Evolutionary conservation across 2,797 vertebrate genomes (phyloP), one percentile per base, ranked within the genome.

Genomic region (Rhincodon typus): DNA sequence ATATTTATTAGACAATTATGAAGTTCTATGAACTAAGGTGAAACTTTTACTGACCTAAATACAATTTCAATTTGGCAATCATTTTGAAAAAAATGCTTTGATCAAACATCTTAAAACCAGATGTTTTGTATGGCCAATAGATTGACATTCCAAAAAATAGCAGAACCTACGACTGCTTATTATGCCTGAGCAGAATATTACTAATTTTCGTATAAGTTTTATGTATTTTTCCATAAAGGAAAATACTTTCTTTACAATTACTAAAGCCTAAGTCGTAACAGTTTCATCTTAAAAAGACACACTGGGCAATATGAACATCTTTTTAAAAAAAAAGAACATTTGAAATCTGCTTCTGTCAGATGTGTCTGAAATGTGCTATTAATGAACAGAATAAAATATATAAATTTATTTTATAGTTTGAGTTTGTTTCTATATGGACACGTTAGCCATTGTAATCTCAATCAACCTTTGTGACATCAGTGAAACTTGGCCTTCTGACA

Each of bases 221-320:
- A 69, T 94, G 62, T 19, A 53, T 46, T 23, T 74, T 74, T 74
- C 93, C 46, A 19, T 46, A 25, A 57, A 95, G 74, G 46, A 53
- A 30, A 42, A 34, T 5, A 13, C 10, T 57, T 53, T 57, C 2
- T 95, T 94, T 72, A 34, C 12, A 19, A 69, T 38, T 50, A 95
- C 72, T 74, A 74, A 74, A 94, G 13, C 42, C 27, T 95, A 95
- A 95, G 10, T 13, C 53, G 7, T 77, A 95, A 93, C 19, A 74
- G 94, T 74, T 95, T 95, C 94, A 95, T 74, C 94, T 95, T 95
- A 72, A 53, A 95, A 77, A 77, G 70, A 77, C 94, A 94, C 94
- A n/a, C 3, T 57, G n/a, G 25, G 19, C 90, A 93, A 93, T 42
- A 53, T 95, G 21, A 25, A 69, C 21, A 38, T 69, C 46, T 95